phyloP scores from a whole-genome alignment of 2,113 vertebrate genomes.

The Bubalus kerabau region DNA sequence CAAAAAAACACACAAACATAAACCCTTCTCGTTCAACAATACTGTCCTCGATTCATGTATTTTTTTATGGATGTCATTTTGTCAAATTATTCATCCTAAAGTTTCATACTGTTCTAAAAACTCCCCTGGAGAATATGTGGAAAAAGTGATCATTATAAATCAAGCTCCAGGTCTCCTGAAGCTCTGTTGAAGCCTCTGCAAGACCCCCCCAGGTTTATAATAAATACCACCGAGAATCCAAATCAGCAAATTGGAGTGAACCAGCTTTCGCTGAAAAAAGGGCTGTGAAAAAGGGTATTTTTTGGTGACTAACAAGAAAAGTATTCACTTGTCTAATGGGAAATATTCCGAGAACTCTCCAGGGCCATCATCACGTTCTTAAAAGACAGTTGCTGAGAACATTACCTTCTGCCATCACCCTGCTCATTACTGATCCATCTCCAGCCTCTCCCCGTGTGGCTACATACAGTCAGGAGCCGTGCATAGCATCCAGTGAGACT shows the following conservation, averaged over 20 bases:
- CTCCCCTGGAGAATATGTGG: not conserved
- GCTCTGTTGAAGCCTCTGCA: not conserved
- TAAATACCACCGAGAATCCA: no score
- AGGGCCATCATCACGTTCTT: not conserved
- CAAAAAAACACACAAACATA: not conserved
- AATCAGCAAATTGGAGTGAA: not conserved
- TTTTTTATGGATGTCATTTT: not conserved
- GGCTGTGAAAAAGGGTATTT: not conserved
- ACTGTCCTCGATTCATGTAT: not conserved
- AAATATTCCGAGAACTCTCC: not conserved
- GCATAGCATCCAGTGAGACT: not conserved
- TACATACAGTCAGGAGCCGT: fast-evolving
- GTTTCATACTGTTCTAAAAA: not conserved
- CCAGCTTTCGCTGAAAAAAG: not conserved
- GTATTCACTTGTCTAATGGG: not conserved
- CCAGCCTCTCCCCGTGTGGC: fast-evolving
- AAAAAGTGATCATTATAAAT: not conserved
- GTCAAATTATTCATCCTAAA: not conserved
- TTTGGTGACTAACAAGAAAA: not conserved
- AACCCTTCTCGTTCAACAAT: not conserved
- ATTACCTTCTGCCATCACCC: not conserved
- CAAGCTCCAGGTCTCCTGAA: not conserved
- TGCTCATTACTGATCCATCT: not conserved
- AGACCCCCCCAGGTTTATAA: not conserved
- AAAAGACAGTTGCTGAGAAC: not conserved